A percentile compares a stretch with the other conserved stretches of the same genome.
These are phyloP conservation scores for Zaprionus kolodkinae DNA, from an alignment of 1,140 invertebrate species.

Conservation along the genomic window DNA sequence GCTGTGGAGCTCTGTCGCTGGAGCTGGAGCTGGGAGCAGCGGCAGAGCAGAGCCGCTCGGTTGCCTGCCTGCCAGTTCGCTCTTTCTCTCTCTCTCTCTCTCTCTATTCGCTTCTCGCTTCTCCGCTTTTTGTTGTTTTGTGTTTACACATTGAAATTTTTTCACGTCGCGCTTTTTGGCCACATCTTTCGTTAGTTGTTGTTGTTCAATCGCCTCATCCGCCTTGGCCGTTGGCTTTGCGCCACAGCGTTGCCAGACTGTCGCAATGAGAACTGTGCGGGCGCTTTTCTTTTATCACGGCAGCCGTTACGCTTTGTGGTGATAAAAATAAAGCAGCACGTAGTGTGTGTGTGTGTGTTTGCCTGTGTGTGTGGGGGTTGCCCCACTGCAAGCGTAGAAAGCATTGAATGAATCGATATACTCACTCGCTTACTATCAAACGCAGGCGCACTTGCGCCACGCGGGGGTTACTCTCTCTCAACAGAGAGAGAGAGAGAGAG, in stretches of 20 bases:
- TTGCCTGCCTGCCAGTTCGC: slow-evolving; percentile 24
- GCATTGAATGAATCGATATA: slow-evolving; percentile 76
- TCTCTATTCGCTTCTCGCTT: background rate
- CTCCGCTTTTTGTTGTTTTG: slow-evolving; percentile 41
- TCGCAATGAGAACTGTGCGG: slow-evolving; percentile 10
- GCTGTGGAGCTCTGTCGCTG: too few relatives aligned
- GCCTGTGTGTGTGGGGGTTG: slow-evolving; percentile 33
- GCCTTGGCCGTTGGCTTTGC: slow-evolving; percentile 19
- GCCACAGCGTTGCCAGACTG: slow-evolving; percentile 46
- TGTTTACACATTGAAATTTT: slow-evolving; percentile 50
- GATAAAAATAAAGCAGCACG: slow-evolving; percentile 53
- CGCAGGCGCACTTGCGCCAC: slow-evolving; percentile 47
- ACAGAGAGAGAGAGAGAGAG: too few relatives aligned
- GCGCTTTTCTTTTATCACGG: slow-evolving; percentile 1
- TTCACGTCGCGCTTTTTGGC: slow-evolving; percentile 59
- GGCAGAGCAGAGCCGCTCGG: slow-evolving; percentile 32
- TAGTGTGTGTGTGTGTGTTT: slow-evolving; percentile 26
- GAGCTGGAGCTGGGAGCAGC: slow-evolving; percentile 17
- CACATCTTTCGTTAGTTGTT: slow-evolving; percentile 67
- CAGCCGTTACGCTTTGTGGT: slow-evolving; percentile 29
- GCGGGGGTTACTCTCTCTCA: slow-evolving; percentile 32
- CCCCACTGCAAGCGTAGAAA: slow-evolving; percentile 49
- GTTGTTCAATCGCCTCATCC: slow-evolving; percentile 34
- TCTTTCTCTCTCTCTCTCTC: slow-evolving; percentile 11
- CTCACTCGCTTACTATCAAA: slow-evolving; percentile 40